Evolutionary conservation across 92 coral and sea anemone species (phyloP).

Genomic region (Zoanthus sociatus): DNA sequence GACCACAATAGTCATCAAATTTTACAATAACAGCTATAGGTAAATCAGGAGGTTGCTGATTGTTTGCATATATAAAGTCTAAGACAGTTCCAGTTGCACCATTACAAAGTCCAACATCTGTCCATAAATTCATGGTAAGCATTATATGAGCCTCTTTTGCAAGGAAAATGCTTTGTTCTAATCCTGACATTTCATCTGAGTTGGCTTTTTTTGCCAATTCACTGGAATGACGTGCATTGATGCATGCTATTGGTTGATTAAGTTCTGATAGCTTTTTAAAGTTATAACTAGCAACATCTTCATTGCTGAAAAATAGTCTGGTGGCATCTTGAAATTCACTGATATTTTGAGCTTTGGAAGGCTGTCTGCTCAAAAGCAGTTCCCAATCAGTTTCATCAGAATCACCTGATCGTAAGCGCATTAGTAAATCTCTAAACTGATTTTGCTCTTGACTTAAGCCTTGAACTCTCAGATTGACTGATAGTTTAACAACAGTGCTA

Average conservation of each 20-base stretch:
- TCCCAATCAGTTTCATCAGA: conserved; percentile 6
- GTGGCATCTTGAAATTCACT: too few relatives aligned
- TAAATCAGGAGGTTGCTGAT: conserved; percentile 31
- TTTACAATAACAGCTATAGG: conserved; percentile 21
- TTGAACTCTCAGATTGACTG: background rate
- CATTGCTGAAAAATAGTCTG: too few relatives aligned
- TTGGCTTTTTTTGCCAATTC: too few relatives aligned
- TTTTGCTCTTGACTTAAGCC: background rate
- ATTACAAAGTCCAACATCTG: conserved; percentile 47
- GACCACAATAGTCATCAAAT: conserved; percentile 44
- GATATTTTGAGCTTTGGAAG: too few relatives aligned
- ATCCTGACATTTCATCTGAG: too few relatives aligned
- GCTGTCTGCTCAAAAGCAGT: too few relatives aligned
- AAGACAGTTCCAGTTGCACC: background rate
- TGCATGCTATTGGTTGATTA: too few relatives aligned
- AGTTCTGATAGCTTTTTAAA: too few relatives aligned
- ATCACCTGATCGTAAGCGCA: conserved; percentile 2
- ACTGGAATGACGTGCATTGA: too few relatives aligned
- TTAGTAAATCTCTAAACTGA: background rate
- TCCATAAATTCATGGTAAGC: conserved; percentile 6
- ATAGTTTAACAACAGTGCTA: conserved; percentile 1
- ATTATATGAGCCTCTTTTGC: too few relatives aligned
- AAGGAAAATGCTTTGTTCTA: too few relatives aligned
- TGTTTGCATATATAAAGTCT: conserved; percentile 17
- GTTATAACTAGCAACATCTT: too few relatives aligned